Percentiles rank a stretch among this genome's conserved stretches.
Evolutionary conservation across 2,888 invertebrate genomes (phyloP).

Genomic region (Listrodromus nycthemerus): DNA sequence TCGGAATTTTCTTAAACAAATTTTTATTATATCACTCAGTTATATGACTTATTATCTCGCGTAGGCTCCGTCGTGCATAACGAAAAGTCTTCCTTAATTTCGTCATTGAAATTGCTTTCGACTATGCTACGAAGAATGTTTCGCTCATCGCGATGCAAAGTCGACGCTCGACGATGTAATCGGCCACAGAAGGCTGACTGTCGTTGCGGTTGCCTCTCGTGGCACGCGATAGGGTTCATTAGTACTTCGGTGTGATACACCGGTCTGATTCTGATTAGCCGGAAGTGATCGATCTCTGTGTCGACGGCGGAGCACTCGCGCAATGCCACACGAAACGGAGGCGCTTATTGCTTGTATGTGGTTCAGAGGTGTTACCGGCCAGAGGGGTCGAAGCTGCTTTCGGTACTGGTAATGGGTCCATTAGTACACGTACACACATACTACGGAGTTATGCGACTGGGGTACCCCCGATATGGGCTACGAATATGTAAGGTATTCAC

Average conservation of each 20-base stretch:
- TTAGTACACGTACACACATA: constrained; percentile 68
- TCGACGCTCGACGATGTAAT: too few species aligned
- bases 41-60: too few species aligned
- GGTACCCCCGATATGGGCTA: constrained; percentile 68
- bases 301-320: constrained; percentile 49
- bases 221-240: constrained; percentile 73
- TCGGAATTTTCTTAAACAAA: too few species aligned
- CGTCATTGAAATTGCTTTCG: neutral
- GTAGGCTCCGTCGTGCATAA: neutral
- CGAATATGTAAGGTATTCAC: constrained; percentile 79
- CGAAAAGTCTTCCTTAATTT: neutral
- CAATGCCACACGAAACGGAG: constrained; percentile 18
- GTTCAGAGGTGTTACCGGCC: constrained; percentile 24
- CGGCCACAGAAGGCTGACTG: neutral
- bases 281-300: constrained; percentile 78
- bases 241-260: constrained; percentile 68
- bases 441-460: constrained; percentile 71
- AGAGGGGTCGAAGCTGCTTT: constrained; percentile 67
- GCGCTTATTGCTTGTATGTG: constrained; percentile 1
- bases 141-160: neutral
- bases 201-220: constrained; percentile 53
- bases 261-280: constrained; percentile 73
- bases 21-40: too few species aligned
- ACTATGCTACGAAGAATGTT: neutral
- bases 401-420: constrained; percentile 74